Conservation (phyloP, 2,888 invertebrate species). For the Apodemia duryi region DNA sequence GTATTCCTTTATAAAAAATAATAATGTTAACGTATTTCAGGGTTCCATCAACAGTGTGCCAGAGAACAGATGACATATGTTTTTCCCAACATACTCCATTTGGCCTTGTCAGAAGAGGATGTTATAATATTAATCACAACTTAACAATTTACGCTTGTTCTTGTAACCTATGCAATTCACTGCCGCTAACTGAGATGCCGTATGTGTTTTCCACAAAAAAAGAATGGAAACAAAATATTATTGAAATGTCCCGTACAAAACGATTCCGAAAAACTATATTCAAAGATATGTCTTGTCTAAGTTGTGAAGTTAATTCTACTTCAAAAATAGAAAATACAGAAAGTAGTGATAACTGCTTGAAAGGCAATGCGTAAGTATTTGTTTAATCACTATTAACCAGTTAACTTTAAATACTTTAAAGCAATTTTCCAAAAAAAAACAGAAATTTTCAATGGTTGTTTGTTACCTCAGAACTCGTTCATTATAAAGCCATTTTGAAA, state of each 20-base stretch:
- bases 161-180: slow-evolving; percentile 63
- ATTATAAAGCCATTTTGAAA: no score
- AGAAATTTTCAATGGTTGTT: no score
- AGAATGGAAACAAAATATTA: slow-evolving; percentile 57
- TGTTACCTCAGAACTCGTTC: no score
- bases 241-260: slow-evolving; percentile 52
- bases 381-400: neutral
- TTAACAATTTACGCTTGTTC: slow-evolving; percentile 56
- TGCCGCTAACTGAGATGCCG: slow-evolving; percentile 59
- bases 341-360: slow-evolving; percentile 45
- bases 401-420: no score
- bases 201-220: slow-evolving; percentile 47
- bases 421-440: no score
- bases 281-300: slow-evolving; percentile 58
- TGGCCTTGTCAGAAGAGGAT: slow-evolving; percentile 60
- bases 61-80: slow-evolving; percentile 50
- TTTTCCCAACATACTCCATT: slow-evolving; percentile 64
- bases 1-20: neutral
- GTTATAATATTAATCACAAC: slow-evolving; percentile 52
- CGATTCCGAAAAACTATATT: slow-evolving; percentile 51
- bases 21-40: slow-evolving; percentile 33
- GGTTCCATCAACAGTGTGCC: slow-evolving; percentile 47
- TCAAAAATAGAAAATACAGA: slow-evolving; percentile 37
- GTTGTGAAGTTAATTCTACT: slow-evolving; percentile 54
- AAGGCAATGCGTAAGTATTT: slow-evolving; percentile 56